Evolutionary conservation across 1,140 invertebrate genomes (phyloP), one percentile per base, ranked within the genome.

Genomic region (Ips typographus): DNA sequence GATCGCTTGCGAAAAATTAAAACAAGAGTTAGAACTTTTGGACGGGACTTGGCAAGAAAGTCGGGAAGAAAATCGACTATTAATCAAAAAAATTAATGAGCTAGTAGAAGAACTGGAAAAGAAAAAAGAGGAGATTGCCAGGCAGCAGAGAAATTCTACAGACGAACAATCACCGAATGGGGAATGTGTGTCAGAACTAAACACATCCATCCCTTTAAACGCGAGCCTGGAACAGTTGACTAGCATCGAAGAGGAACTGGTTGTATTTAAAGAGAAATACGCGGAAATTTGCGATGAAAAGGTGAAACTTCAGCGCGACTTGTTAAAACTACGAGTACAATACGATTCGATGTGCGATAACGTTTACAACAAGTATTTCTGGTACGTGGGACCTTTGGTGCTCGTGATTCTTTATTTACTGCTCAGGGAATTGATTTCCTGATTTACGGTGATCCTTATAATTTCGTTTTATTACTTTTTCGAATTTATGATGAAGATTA

Each of bases 211-310:
- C 6, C 36, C 53, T 2, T 71, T 61, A 40, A 37, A 68, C n/a
- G 61, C 73, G 40, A 74, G 60, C 62, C 70, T 44, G 38, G 73
- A 76, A 47, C 72, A 78, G 71, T 57, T 78, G 40, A 65, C 68
- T 5, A 67, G 71, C 60, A 68, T 84, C 3, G 82, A 82, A 64
- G 84, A 85, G 67, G 84, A 85, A 71, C 68, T 86, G 52, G 81
- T 83, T 56, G 78, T 81, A 22, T 71, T 85, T 22, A 85, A 85
- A 53, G 84, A 86, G 71, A 82, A 82, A 63, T 85, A 80, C 72
- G 80, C 81, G 56, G 67, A 71, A 41, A 78, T 79, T 3, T 79
- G 78, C 42, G 80, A 83, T 55, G 83, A 86, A 67, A 84, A 85
- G 69, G 69, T 79, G 6, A 73, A 81, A 47, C 71, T 86, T 2